Evolutionary conservation across 2,797 vertebrate genomes (phyloP).

Genomic region (Masticophis lateralis): DNA sequence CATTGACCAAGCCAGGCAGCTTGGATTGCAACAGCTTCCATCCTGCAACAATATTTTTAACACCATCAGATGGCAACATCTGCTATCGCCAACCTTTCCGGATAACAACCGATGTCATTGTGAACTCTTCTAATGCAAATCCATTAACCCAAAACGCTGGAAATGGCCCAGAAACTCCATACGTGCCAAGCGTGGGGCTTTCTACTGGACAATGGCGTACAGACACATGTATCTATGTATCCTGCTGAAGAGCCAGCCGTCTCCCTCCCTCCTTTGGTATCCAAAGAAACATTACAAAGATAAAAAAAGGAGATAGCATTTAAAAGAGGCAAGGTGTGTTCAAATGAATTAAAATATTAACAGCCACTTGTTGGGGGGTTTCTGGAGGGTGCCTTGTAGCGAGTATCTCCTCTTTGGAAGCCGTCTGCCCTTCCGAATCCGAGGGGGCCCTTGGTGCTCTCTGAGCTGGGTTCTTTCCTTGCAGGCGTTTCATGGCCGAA

Average conservation of each 20-base stretch:
- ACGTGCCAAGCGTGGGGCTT: background rate
- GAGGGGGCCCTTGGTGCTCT: too few relatives aligned
- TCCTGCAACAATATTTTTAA: too few relatives aligned
- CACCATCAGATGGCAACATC: background rate
- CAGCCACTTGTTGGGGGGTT: background rate
- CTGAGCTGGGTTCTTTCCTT: background rate
- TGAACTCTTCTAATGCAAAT: background rate
- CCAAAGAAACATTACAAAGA: background rate
- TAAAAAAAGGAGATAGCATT: background rate
- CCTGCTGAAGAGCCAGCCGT: background rate
- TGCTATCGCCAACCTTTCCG: background rate
- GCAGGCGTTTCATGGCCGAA: background rate
- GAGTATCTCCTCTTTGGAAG: background rate
- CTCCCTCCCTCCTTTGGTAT: background rate
- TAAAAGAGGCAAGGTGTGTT: background rate
- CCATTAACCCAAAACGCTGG: background rate
- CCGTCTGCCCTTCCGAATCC: background rate
- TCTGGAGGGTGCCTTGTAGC: background rate
- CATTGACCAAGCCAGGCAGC: background rate
- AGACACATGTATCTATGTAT: conserved; percentile 10
- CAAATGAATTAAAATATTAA: background rate
- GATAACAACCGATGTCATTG: background rate
- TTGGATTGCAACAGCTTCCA: too few relatives aligned
- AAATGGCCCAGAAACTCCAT: background rate
- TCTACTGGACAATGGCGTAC: background rate